Percentiles rank a stretch among this genome's conserved stretches.
These are phyloP conservation scores for Calvadosia cruxmelitensis DNA, from an alignment of 30 jellyfish, hydroid and myxozoan species.

Conservation along the genomic window DNA sequence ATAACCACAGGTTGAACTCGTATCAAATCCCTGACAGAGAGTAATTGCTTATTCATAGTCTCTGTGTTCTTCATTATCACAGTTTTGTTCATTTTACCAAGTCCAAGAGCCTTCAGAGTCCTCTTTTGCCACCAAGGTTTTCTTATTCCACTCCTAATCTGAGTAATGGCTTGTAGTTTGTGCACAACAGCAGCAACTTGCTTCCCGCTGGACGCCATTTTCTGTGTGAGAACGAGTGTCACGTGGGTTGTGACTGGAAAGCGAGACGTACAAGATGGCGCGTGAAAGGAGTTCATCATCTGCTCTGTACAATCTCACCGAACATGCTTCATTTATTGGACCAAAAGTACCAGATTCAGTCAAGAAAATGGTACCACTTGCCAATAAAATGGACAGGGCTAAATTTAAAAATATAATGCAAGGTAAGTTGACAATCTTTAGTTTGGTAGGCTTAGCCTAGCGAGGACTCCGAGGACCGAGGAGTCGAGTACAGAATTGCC, in stretches of 20 bases:
- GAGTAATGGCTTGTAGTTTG: slow-evolving; percentile 70
- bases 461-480: too few relatives aligned
- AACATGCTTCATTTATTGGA: slow-evolving; percentile 71
- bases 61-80: slow-evolving; percentile 74
- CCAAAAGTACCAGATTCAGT: slow-evolving; percentile 66
- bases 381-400: slow-evolving; percentile 14
- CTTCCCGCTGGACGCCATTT: slow-evolving; percentile 79
- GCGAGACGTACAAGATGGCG: slow-evolving; percentile 53
- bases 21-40: slow-evolving; percentile 36
- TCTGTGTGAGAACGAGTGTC: slow-evolving; percentile 4
- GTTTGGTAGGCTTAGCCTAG: neutral
- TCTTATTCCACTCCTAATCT: slow-evolving; percentile 81
- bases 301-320: slow-evolving; percentile 43
- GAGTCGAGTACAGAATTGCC: too few relatives aligned
- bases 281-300: slow-evolving; percentile 73
- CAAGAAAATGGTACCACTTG: slow-evolving; percentile 22
- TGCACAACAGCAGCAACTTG: slow-evolving; percentile 37
- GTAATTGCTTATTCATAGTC: slow-evolving; percentile 41
- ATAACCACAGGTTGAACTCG: slow-evolving; percentile 53
- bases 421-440: slow-evolving; percentile 20
- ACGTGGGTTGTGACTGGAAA: slow-evolving; percentile 11
- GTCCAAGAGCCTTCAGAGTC: slow-evolving; percentile 52
- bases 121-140: slow-evolving; percentile 96
- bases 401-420: slow-evolving; percentile 46
- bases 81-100: slow-evolving; percentile 30